A percentile compares a stretch with the other conserved stretches of the same genome.
phyloP scores from a whole-genome alignment of 2,888 invertebrate species.

The Prenolepis imparis region DNA sequence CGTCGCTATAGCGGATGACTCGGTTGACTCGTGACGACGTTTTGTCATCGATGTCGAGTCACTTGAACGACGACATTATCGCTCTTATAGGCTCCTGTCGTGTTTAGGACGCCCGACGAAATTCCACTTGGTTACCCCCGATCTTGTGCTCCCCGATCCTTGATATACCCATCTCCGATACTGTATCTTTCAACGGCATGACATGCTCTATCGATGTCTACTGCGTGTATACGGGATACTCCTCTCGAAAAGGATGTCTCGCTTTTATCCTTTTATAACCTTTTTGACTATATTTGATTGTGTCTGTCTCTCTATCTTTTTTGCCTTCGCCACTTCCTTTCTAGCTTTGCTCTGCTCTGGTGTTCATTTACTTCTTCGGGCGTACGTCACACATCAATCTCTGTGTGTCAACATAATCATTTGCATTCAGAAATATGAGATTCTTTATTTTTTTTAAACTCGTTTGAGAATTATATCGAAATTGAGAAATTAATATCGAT shows the following conservation, averaged over 20 bases:
- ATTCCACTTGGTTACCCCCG: constrained; percentile 14
- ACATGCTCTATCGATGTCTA: constrained; percentile 57
- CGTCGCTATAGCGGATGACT: not conserved
- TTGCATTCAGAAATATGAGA: constrained; percentile 31
- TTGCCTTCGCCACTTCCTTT: constrained; percentile 35
- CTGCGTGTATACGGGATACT: constrained; percentile 1
- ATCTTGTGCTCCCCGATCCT: constrained; percentile 19
- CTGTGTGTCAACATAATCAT: not conserved
- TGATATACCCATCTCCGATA: constrained; percentile 60
- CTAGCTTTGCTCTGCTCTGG: constrained; percentile 43
- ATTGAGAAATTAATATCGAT: not conserved
- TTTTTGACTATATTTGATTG: constrained; percentile 13
- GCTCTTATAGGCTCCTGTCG: not conserved
- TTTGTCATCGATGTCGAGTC: constrained; percentile 23
- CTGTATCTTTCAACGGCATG: constrained; percentile 70
- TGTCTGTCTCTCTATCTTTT: constrained; percentile 34
- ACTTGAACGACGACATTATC: constrained; percentile 26
- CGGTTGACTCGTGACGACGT: not conserved
- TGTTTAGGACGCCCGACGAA: constrained; percentile 5
- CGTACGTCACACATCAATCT: constrained; percentile 17
- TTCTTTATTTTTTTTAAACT: not conserved
- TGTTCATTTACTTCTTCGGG: constrained; percentile 35
- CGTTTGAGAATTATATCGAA: not conserved
- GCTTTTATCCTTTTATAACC: constrained; percentile 45
- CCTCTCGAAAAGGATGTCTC: constrained; percentile 14